A percentile compares a stretch with the other conserved stretches of the same genome.
phyloP scores from a whole-genome alignment of 2,797 vertebrate genomes.

The Tragelaphus eurycerus region DNA sequence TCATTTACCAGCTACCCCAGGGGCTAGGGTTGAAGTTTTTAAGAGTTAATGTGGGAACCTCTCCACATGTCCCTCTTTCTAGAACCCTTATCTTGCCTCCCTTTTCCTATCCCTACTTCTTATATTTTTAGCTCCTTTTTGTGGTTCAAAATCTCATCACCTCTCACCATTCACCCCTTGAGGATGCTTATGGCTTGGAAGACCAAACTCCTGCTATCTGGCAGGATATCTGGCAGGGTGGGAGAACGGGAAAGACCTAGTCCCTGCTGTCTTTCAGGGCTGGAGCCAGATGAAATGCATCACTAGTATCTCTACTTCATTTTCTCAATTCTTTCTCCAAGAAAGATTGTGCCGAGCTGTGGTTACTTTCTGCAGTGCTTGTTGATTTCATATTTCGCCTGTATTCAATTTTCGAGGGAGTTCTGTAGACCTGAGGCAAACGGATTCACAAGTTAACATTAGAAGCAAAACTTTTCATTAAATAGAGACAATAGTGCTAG shows the following conservation, averaged over 20 bases:
- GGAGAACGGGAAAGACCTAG: not conserved
- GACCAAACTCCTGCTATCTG: not conserved
- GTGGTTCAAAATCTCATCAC: not conserved
- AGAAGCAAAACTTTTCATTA: not conserved
- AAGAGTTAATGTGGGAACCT: not conserved
- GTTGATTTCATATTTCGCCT: not conserved
- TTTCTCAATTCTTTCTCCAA: not conserved
- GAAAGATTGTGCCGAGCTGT: not conserved
- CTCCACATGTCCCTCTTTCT: not conserved
- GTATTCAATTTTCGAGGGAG: not conserved
- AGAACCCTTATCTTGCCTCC: not conserved
- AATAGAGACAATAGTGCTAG: not conserved
- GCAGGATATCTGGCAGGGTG: not conserved
- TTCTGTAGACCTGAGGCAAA: not conserved
- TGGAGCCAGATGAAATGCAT: not conserved
- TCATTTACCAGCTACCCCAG: not conserved
- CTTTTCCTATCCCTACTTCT: not conserved
- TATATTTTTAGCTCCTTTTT: not conserved
- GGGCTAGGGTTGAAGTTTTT: not conserved
- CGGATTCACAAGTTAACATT: not conserved
- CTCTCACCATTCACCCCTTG: not conserved
- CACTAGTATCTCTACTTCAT: not conserved
- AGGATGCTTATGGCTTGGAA: not conserved
- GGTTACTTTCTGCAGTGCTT: not conserved
- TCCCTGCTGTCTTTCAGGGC: not conserved